Base-by-base conservation (phyloP, 2,888 invertebrate species). In the Tenthredo distinguenda region DNA sequence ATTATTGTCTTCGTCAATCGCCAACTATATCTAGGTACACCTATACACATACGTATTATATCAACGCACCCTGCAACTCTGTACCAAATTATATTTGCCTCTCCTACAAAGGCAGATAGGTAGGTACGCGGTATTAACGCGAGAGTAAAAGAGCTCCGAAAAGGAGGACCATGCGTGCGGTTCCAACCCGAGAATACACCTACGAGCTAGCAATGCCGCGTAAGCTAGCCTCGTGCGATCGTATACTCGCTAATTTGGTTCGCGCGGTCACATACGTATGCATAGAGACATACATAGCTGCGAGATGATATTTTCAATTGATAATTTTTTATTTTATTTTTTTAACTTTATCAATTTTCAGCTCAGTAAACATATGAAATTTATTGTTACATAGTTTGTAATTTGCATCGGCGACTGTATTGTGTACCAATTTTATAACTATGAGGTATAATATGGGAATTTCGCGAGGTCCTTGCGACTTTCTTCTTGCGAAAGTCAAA, bases 401-500 rank as follows among this genome's bases (percentile, higher is more conserved):
- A 55, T n/a, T 55, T n/a, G 1, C 55, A n/a, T 55, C 55, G n/a
- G n/a, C 68, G 31, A 15, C 31, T 18, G 68, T 31, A 34, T 68
- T 31, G 6, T 15, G 31, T 65, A 31, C 0, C 34, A 34, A 71
- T 34, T 71, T 18, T 6, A 15, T 47, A 31, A 18, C 34, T 37
- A 34, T 71, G 37, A 37, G 15, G 15, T 40, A 37, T 71, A 37
- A 31, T n/a, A n/a, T 62, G 62, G 21, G 15, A 81, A 37, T 81
- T 62, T 81, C 15, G 37, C 79, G 62, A 79, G 40, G 40, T 81
- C 81, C 81, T 77, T 55, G 40, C 43, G 65, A 50, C 18, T 83
- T 83, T 71, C 83, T 83, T 83, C 50, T 83, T 83, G 15, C 47
- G 68, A 83, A 83, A 83, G 83, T 83, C 83, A 83, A 83, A 83